These are phyloP conservation scores for Calyptommatus sinebrachiatus DNA, from an alignment of 2,113 vertebrate species.

Conservation along the genomic window DNA sequence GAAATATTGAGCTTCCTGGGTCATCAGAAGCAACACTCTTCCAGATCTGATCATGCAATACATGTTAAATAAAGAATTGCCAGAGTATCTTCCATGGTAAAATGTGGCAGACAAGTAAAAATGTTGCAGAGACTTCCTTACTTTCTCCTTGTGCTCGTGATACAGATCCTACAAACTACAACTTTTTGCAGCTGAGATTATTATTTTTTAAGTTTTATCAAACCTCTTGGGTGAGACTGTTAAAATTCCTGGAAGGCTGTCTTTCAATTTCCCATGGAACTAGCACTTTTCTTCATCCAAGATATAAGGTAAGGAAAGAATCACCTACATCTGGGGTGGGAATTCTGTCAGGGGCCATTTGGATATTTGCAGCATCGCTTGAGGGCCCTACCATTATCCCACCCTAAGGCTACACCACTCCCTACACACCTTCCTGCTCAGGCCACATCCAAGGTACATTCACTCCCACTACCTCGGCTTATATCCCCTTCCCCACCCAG, in stretches of 20 bases:
- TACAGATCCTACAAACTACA: background rate
- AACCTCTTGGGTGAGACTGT: constrained; percentile 2
- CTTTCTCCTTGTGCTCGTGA: background rate
- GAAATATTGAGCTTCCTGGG: background rate
- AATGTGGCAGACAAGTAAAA: background rate
- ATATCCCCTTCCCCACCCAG: too few species aligned
- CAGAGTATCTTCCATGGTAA: background rate
- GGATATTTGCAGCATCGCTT: too few species aligned
- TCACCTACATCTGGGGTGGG: background rate
- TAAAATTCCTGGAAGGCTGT: background rate
- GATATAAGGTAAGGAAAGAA: background rate
- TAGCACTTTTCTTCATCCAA: background rate
- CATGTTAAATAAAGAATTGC: background rate
- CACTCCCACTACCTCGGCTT: too few species aligned
- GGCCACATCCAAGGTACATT: too few species aligned
- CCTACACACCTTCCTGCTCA: too few species aligned
- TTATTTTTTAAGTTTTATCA: background rate
- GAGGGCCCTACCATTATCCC: too few species aligned
- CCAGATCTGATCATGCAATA: background rate
- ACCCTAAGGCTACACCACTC: too few species aligned
- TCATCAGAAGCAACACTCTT: background rate
- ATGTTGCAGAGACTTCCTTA: background rate
- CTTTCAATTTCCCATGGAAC: background rate
- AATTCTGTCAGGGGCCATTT: too few species aligned
- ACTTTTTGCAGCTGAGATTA: background rate